A percentile compares a stretch with the other conserved stretches of the same genome.
phyloP scores from a whole-genome alignment of 2,888 invertebrate species.

The Zygothrica quintamaculata region DNA sequence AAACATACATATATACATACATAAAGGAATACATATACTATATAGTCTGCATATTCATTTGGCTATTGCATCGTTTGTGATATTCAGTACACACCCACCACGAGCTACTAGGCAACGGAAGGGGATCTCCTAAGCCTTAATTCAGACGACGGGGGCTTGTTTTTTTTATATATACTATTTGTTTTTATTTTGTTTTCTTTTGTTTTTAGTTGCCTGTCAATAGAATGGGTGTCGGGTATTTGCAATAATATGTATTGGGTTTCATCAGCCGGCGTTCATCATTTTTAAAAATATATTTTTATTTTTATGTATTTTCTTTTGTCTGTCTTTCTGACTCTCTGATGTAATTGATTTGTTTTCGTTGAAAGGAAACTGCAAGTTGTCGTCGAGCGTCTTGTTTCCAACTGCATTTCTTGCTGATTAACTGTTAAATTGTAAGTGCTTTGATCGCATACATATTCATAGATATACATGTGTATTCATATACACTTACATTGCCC shows the following conservation, averaged over 20 bases:
- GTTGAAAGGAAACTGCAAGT: slow-evolving; percentile 24
- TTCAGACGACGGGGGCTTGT: slow-evolving; percentile 33
- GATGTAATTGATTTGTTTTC: slow-evolving; percentile 61
- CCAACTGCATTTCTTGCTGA: slow-evolving; percentile 59
- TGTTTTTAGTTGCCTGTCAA: no score
- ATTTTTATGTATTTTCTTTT: slow-evolving; percentile 30
- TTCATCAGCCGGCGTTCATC: slow-evolving; percentile 57
- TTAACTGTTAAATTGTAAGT: slow-evolving; percentile 59
- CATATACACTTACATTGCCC: slow-evolving; percentile 2
- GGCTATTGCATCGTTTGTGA: slow-evolving; percentile 16
- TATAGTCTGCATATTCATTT: no score
- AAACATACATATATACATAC: not conserved
- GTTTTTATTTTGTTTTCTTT: no score
- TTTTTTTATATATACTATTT: no score
- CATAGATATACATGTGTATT: not conserved
- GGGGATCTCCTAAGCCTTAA: slow-evolving; percentile 3
- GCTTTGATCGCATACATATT: slow-evolving; percentile 19
- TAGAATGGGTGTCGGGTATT: no score
- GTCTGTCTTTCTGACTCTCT: slow-evolving; percentile 33
- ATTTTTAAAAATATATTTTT: slow-evolving; percentile 22
- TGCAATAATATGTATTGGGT: slow-evolving; percentile 41
- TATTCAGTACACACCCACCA: slow-evolving; percentile 28
- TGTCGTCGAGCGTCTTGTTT: slow-evolving; percentile 61
- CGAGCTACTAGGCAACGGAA: not conserved
- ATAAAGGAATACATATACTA: not conserved